Evolutionary conservation across 2,888 invertebrate genomes (phyloP).

Genomic region (Salpingus planirostris): DNA sequence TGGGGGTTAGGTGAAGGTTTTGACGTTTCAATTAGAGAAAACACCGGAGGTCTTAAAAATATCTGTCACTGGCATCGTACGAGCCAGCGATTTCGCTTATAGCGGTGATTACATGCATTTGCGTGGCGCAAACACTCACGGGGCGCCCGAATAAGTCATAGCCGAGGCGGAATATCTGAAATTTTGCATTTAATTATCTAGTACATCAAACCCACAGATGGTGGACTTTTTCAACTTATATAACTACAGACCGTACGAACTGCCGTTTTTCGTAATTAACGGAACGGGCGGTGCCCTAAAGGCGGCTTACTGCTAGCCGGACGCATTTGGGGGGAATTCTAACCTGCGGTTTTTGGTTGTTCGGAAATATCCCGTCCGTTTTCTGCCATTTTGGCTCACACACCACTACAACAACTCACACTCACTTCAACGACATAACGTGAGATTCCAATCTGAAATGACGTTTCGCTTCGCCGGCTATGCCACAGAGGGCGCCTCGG

Average conservation of each 20-base stretch:
- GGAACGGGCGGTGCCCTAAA: too few relatives aligned
- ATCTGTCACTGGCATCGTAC: too few relatives aligned
- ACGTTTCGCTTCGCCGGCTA: slow-evolving; percentile 1
- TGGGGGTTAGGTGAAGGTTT: too few relatives aligned
- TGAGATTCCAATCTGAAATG: slow-evolving; percentile 15
- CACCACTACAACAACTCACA: slow-evolving; percentile 32
- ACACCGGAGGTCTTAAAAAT: too few relatives aligned
- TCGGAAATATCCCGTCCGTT: slow-evolving; percentile 39
- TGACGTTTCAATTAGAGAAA: too few relatives aligned
- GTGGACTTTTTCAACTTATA: slow-evolving; percentile 38
- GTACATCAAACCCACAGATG: slow-evolving; percentile 42
- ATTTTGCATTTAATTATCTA: too few relatives aligned
- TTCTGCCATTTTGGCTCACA: slow-evolving; percentile 42
- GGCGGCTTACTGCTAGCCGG: background rate
- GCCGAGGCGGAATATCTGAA: too few relatives aligned
- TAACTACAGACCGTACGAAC: slow-evolving; percentile 28
- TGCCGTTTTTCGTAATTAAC: slow-evolving; percentile 8
- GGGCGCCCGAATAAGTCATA: too few relatives aligned
- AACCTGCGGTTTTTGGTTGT: slow-evolving; percentile 40
- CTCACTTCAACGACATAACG: slow-evolving; percentile 31
- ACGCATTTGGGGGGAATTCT: slow-evolving; percentile 19
- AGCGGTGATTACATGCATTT: too few relatives aligned
- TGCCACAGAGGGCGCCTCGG: too few relatives aligned
- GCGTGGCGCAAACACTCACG: too few relatives aligned
- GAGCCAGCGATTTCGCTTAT: too few relatives aligned